Percentiles rank a stretch among this genome's conserved stretches.
Evolutionary conservation across 2,888 invertebrate genomes (phyloP).

Genomic region (Scrobipalpa costella): DNA sequence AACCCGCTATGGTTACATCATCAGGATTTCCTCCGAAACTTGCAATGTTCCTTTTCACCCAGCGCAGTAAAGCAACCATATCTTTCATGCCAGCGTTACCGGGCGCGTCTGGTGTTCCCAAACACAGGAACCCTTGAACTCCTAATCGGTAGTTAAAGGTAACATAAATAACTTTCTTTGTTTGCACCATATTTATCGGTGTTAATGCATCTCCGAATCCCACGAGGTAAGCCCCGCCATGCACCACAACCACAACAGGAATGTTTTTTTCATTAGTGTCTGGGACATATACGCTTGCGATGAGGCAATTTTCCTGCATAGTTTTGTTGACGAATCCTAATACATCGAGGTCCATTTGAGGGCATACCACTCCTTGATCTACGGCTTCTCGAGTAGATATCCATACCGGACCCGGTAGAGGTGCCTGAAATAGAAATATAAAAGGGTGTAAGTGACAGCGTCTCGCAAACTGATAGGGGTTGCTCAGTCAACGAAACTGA

Average conservation of each 20-base stretch:
- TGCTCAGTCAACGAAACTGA: too few relatives aligned
- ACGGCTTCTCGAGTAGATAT: slow-evolving; percentile 39
- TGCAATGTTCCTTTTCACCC: slow-evolving; percentile 55
- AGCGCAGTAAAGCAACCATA: slow-evolving; percentile 49
- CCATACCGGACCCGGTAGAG: slow-evolving; percentile 48
- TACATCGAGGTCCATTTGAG: slow-evolving; percentile 33
- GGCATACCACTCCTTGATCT: slow-evolving; percentile 41
- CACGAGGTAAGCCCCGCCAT: slow-evolving; percentile 44
- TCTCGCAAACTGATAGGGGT: too few relatives aligned
- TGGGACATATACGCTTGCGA: slow-evolving; percentile 56
- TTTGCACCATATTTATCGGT: slow-evolving; percentile 35
- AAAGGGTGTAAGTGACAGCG: background rate
- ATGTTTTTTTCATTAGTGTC: slow-evolving; percentile 44
- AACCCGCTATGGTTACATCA: slow-evolving; percentile 52
- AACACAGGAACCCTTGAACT: slow-evolving; percentile 43
- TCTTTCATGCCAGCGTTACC: slow-evolving; percentile 57
- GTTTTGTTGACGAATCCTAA: background rate
- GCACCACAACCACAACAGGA: slow-evolving; percentile 44
- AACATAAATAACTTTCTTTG: slow-evolving; percentile 39
- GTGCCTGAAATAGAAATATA: slow-evolving; percentile 41
- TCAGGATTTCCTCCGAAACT: slow-evolving; percentile 54
- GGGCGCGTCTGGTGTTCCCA: slow-evolving; percentile 46
- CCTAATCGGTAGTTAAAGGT: slow-evolving; percentile 47
- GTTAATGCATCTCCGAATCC: slow-evolving; percentile 37
- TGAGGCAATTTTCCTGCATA: slow-evolving; percentile 54